Evolutionary conservation across 1,140 invertebrate genomes (phyloP).

Genomic region (Bicyclus anynana): DNA sequence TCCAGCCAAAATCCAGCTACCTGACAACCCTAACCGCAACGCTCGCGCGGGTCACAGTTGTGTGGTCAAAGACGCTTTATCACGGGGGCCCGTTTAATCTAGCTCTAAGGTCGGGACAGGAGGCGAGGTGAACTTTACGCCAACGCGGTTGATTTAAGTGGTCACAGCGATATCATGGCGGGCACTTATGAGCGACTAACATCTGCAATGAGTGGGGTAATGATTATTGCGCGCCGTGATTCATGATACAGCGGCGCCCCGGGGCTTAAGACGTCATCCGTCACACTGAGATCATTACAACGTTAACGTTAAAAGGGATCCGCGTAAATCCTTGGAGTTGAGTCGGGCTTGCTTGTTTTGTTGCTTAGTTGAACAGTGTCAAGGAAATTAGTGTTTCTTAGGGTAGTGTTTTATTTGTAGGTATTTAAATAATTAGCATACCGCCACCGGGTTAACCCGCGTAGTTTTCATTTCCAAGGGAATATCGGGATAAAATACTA

Average conservation of each 20-base stretch:
- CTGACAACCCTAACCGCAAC: background rate
- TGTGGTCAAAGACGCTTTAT: slow-evolving; percentile 56
- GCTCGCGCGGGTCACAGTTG: slow-evolving; percentile 30
- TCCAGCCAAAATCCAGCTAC: background rate
- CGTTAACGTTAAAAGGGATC: background rate
- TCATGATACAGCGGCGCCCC: slow-evolving; percentile 22
- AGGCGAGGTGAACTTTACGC: slow-evolving; percentile 61
- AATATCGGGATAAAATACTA: too few species aligned
- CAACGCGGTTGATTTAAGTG: slow-evolving; percentile 64
- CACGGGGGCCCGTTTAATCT: slow-evolving; percentile 65
- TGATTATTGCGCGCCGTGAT: slow-evolving; percentile 47
- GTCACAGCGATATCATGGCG: slow-evolving; percentile 55
- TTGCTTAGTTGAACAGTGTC: background rate
- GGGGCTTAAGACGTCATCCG: slow-evolving; percentile 2
- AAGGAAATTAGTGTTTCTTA: background rate
- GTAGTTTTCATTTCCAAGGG: too few species aligned
- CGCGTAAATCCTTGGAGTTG: background rate
- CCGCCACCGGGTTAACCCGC: too few species aligned
- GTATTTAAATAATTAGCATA: too few species aligned
- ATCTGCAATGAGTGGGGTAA: slow-evolving; percentile 50
- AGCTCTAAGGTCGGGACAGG: slow-evolving; percentile 60
- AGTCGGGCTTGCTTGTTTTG: background rate
- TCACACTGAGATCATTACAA: background rate
- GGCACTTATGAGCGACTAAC: slow-evolving; percentile 59
- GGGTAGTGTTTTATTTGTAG: background rate